These are phyloP conservation scores for Centropristis striata DNA, from an alignment of 2,113 vertebrate species.

Conservation along the genomic window DNA sequence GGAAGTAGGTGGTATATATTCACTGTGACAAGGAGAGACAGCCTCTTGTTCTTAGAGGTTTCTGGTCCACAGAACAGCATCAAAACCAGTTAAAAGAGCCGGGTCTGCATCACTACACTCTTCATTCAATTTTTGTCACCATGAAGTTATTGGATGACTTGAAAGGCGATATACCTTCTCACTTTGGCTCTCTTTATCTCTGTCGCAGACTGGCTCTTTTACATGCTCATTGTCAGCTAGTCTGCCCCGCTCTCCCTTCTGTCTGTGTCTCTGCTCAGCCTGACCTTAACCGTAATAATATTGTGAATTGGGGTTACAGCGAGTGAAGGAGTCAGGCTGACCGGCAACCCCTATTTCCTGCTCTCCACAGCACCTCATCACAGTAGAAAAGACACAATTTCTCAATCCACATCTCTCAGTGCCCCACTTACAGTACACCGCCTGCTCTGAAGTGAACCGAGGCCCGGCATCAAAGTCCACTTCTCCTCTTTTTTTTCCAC, in stretches of 20 bases:
- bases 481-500: not conserved
- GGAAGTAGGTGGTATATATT: constrained; percentile 68
- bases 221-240: constrained; percentile 28
- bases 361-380: constrained; percentile 66
- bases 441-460: constrained; percentile 29
- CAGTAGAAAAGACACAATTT: constrained; percentile 68
- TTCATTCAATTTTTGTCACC: constrained; percentile 28
- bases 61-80: constrained; percentile 60
- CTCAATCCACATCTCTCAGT: constrained; percentile 51
- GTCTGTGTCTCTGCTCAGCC: constrained; percentile 34
- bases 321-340: constrained; percentile 67
- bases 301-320: constrained; percentile 75
- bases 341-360: constrained; percentile 76
- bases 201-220: constrained; percentile 21
- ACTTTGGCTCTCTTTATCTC: constrained; percentile 39
- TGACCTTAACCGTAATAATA: constrained; percentile 79
- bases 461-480: constrained; percentile 1
- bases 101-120: constrained; percentile 7
- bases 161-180: not conserved
- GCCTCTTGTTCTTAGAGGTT: constrained; percentile 54
- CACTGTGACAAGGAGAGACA: constrained; percentile 63
- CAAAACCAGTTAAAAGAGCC: constrained; percentile 49
- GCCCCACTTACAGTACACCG: constrained; percentile 36
- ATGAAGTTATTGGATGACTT: constrained; percentile 26
- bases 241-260: constrained; percentile 29